These are phyloP conservation scores for Rhizomys pruinosus DNA, from an alignment of 2,113 vertebrate genomes.

Conservation along the genomic window DNA sequence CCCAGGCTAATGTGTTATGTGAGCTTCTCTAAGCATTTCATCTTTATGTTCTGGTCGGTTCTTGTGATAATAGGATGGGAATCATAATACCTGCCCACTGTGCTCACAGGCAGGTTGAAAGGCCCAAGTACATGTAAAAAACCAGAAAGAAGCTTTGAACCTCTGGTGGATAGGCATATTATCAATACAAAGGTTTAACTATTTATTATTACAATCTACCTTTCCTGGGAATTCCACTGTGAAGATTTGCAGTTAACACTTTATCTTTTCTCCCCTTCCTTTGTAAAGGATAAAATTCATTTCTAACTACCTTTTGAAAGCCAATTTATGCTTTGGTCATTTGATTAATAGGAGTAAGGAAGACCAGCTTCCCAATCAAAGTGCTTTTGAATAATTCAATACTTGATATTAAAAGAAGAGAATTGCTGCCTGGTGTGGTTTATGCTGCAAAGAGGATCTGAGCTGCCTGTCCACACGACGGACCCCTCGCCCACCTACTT, in stretches of 20 bases:
- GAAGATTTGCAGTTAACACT: slow-evolving; percentile 49
- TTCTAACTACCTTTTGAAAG: slow-evolving; percentile 80
- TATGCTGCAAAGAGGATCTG: neutral
- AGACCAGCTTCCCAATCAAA: slow-evolving; percentile 66
- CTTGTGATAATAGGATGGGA: slow-evolving; percentile 44
- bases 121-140: slow-evolving; percentile 33
- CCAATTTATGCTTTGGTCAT: slow-evolving; percentile 73
- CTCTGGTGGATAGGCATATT: neutral
- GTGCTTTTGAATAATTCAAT: slow-evolving; percentile 74
- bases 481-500: accelerated
- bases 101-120: slow-evolving; percentile 30
- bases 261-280: slow-evolving; percentile 61
- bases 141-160: slow-evolving; percentile 43
- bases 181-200: slow-evolving; percentile 59
- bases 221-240: slow-evolving; percentile 57
- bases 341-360: slow-evolving; percentile 78
- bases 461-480: neutral
- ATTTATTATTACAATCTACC: slow-evolving; percentile 41
- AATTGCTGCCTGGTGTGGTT: neutral
- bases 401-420: slow-evolving; percentile 61
- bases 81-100: slow-evolving; percentile 33
- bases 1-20: neutral
- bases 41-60: neutral
- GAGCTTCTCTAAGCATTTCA: neutral
- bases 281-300: slow-evolving; percentile 77